phyloP scores from a whole-genome alignment of 2,888 invertebrate species.

The Chrysotoxum bicinctum region DNA sequence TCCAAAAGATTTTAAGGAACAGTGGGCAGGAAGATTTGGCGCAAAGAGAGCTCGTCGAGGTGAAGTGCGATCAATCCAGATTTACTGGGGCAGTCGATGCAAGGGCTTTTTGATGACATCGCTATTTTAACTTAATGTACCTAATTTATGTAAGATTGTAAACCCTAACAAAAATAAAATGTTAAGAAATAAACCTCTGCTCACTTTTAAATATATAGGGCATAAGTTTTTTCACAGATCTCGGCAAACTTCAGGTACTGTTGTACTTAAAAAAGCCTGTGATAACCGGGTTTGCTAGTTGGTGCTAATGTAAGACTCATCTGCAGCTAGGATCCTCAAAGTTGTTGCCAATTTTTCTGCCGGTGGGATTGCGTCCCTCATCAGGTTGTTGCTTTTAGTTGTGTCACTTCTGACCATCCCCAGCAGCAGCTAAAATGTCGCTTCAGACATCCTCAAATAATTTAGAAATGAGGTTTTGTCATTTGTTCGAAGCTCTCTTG shows the following conservation, averaged over 20 bases:
- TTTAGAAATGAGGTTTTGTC: background rate
- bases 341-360: constrained; percentile 28
- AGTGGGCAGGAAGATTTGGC: background rate
- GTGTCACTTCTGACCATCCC: background rate
- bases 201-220: background rate
- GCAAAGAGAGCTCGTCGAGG: background rate
- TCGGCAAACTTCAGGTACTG: background rate
- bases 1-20: no score
- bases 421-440: background rate
- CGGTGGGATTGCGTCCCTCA: constrained; percentile 21
- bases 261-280: background rate
- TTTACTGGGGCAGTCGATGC: background rate
- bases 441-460: constrained; percentile 2
- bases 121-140: background rate
- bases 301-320: background rate
- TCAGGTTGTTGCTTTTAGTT: constrained; percentile 6
- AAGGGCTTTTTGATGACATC: background rate
- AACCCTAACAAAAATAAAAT: background rate
- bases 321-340: no score
- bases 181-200: background rate
- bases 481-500: background rate
- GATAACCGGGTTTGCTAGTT: constrained; percentile 2
- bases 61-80: background rate
- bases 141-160: no score
- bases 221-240: background rate